A percentile compares a stretch with the other conserved stretches of the same genome.
Evolutionary conservation across 2,888 invertebrate genomes (phyloP).

Genomic region (Notocelia uddmanniana): DNA sequence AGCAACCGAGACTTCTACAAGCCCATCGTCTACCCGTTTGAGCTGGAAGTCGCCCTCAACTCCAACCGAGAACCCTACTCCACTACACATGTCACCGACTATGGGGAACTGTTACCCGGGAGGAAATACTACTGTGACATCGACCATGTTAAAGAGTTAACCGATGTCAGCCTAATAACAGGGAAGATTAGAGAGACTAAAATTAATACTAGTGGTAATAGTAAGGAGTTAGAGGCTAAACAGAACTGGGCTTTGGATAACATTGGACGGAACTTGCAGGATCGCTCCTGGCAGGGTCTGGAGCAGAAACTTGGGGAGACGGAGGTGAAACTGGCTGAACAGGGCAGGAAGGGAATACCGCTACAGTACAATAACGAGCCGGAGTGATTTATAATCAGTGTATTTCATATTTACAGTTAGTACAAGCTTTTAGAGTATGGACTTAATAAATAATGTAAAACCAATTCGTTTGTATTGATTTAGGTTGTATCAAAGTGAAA

Average conservation of each 20-base stretch:
- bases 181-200: conserved; percentile 88
- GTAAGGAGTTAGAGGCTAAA: conserved; percentile 75
- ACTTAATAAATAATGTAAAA: conserved; percentile 36
- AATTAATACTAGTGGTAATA: conserved; percentile 66
- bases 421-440: conserved; percentile 31
- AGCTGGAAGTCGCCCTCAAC: conserved; percentile 94
- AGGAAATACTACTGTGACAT: conserved; percentile 82
- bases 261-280: conserved; percentile 88
- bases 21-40: conserved; percentile 96
- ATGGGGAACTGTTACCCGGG: conserved; percentile 90
- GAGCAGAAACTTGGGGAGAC: conserved; percentile 92
- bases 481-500: not conserved
- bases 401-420: conserved; percentile 58
- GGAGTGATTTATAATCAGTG: conserved; percentile 58
- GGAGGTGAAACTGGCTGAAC: conserved; percentile 87
- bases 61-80: conserved; percentile 82
- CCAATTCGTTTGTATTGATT: not conserved
- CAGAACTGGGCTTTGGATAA: conserved; percentile 83
- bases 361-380: conserved; percentile 88
- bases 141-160: conserved; percentile 67
- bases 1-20: conserved; percentile 94
- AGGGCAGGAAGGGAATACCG: conserved; percentile 92
- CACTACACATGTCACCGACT: conserved; percentile 90
- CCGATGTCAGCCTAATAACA: conserved; percentile 91
- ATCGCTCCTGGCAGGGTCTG: conserved; percentile 94